These are phyloP conservation scores for Steinernema scapterisci DNA, from an alignment of 2,888 invertebrate species.

Conservation along the genomic window DNA sequence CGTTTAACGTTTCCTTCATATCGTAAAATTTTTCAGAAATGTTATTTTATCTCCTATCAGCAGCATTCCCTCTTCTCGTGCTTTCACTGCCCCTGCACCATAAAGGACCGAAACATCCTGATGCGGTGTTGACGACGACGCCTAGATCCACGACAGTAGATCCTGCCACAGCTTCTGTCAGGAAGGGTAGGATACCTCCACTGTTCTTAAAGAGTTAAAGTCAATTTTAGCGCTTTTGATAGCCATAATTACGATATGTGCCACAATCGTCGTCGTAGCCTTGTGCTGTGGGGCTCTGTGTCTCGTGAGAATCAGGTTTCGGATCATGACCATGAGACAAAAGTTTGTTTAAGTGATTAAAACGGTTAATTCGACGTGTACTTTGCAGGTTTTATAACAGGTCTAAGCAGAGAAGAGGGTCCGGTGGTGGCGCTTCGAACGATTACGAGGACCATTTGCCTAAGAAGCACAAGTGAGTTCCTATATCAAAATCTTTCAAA, in stretches of 20 bases:
- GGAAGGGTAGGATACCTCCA: background rate
- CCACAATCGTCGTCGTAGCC: slow-evolving; percentile 35
- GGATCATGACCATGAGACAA: slow-evolving; percentile 31
- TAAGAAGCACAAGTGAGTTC: slow-evolving; percentile 33
- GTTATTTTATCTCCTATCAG: background rate
- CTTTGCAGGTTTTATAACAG: slow-evolving; percentile 23
- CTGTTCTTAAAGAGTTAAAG: background rate
- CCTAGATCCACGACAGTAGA: background rate
- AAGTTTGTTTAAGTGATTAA: slow-evolving; percentile 22
- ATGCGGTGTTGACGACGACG: background rate
- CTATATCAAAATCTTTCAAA: too few species aligned
- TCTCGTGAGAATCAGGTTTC: slow-evolving; percentile 33
- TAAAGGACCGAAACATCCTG: background rate
- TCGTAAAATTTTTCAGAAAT: slow-evolving; percentile 1
- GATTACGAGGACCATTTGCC: background rate
- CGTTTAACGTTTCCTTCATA: background rate
- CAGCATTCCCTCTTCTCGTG: background rate
- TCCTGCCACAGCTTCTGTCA: slow-evolving; percentile 1
- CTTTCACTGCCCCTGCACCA: background rate
- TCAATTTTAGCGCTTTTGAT: slow-evolving; percentile 28
- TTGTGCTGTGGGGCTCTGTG: slow-evolving; percentile 35
- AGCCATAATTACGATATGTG: slow-evolving; percentile 34
- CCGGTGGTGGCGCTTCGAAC: background rate
- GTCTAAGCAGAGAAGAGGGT: slow-evolving; percentile 20
- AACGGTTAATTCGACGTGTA: background rate